Evolutionary conservation across 2,113 vertebrate genomes (phyloP).

Genomic region (Lepus europaeus): DNA sequence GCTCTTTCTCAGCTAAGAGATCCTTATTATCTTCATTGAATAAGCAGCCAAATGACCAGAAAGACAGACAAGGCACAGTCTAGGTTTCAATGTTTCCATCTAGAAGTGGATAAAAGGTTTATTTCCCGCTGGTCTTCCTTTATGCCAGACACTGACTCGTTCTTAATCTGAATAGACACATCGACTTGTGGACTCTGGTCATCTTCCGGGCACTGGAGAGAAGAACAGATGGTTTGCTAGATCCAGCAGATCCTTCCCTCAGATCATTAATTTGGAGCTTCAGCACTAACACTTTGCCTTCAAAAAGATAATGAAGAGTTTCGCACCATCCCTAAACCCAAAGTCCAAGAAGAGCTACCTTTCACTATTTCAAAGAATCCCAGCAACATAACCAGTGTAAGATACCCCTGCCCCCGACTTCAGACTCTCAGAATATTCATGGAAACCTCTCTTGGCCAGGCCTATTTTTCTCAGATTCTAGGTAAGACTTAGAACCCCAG

Average conservation of each 20-base stretch:
- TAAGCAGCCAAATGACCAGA: neutral
- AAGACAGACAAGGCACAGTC: neutral
- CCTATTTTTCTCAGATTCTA: neutral
- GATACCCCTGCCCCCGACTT: too few species aligned
- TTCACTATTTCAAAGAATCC: neutral
- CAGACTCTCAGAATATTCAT: neutral
- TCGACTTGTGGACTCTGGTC: neutral
- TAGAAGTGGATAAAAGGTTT: neutral
- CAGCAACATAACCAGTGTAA: neutral
- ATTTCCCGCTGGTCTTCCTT: conserved; percentile 35
- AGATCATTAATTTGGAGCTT: conserved; percentile 55
- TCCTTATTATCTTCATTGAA: neutral
- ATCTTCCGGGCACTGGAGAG: neutral
- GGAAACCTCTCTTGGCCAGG: neutral
- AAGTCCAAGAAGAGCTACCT: conserved; percentile 35
- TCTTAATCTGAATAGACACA: conserved; percentile 42
- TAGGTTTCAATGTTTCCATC: neutral
- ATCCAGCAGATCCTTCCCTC: neutral
- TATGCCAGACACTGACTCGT: neutral
- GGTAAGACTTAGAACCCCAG: neutral
- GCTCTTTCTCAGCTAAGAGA: neutral
- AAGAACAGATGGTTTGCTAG: conserved; percentile 31
- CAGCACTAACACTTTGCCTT: conserved; percentile 17
- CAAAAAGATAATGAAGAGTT: conserved; percentile 10
- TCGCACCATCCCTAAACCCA: conserved; percentile 16